Conservation (phyloP, 2,113 vertebrate species). For the Strix uralensis region DNA sequence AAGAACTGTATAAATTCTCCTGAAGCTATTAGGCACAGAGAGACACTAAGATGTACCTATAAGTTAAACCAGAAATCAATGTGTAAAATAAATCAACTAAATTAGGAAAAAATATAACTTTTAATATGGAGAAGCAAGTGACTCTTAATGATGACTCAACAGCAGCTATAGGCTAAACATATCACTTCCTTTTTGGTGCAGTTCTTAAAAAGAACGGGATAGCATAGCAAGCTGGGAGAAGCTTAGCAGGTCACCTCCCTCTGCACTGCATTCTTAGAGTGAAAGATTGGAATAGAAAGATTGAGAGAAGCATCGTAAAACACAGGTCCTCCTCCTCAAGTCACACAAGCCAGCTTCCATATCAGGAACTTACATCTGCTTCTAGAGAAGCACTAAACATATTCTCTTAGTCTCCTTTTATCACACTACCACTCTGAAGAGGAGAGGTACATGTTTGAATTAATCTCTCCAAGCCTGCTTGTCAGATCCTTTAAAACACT, state of each 20-base stretch:
- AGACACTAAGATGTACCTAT: not conserved
- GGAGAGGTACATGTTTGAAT: not conserved
- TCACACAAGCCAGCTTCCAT: not conserved
- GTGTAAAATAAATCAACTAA: not conserved
- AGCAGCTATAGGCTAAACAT: not conserved
- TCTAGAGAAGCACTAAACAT: not conserved
- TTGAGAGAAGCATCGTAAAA: not conserved
- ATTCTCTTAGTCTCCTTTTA: not conserved
- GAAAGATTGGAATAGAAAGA: not conserved
- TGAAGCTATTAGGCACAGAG: not conserved
- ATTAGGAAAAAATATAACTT: not conserved
- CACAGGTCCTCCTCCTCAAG: not conserved
- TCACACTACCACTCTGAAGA: not conserved
- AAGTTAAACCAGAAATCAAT: not conserved
- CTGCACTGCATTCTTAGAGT: not conserved
- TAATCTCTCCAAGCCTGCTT: not conserved
- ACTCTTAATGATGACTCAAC: not conserved
- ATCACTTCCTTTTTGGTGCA: not conserved
- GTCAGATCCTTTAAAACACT: not conserved
- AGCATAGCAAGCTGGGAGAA: not conserved
- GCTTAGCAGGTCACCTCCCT: not conserved
- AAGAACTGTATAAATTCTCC: not conserved
- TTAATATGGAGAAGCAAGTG: not conserved
- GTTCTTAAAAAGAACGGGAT: not conserved
- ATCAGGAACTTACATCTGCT: not conserved